These are phyloP conservation scores for Diabrotica virgifera DNA, from an alignment of 1,140 invertebrate species.

Conservation along the genomic window DNA sequence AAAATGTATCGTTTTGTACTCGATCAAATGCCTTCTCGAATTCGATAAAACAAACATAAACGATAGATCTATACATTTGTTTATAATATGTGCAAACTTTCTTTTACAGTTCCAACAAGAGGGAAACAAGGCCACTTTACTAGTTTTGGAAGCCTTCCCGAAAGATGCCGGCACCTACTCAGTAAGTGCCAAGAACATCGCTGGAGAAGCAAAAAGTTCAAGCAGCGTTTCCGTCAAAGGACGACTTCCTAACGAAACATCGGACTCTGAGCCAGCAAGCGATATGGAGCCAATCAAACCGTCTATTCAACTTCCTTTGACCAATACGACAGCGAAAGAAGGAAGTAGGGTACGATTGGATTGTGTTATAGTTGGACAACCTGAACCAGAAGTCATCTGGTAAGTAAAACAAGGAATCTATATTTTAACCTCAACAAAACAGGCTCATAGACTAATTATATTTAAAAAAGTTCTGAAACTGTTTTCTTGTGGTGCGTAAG, in stretches of 20 bases:
- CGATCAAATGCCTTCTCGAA: too few species aligned
- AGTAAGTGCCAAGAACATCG: constrained; percentile 61
- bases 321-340: constrained; percentile 67
- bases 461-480: too few species aligned
- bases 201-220: constrained; percentile 60
- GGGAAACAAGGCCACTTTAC: constrained; percentile 59
- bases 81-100: background rate
- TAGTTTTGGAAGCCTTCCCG: constrained; percentile 65
- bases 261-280: constrained; percentile 66
- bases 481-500: too few species aligned
- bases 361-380: constrained; percentile 79
- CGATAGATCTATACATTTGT: background rate
- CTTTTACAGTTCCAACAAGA: constrained; percentile 57
- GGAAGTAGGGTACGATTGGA: constrained; percentile 70
- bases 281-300: constrained; percentile 72
- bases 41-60: too few species aligned
- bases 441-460: too few species aligned
- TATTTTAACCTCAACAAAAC: too few species aligned
- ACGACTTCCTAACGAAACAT: constrained; percentile 67
- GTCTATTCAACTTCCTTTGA: constrained; percentile 67
- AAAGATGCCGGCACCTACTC: constrained; percentile 70
- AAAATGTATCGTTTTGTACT: too few species aligned
- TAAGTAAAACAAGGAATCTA: background rate
- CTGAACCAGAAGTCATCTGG: constrained; percentile 87
- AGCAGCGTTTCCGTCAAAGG: constrained; percentile 71